Base-by-base conservation (phyloP, 2,797 vertebrate genomes). In the Chelidonichthys spinosus region DNA sequence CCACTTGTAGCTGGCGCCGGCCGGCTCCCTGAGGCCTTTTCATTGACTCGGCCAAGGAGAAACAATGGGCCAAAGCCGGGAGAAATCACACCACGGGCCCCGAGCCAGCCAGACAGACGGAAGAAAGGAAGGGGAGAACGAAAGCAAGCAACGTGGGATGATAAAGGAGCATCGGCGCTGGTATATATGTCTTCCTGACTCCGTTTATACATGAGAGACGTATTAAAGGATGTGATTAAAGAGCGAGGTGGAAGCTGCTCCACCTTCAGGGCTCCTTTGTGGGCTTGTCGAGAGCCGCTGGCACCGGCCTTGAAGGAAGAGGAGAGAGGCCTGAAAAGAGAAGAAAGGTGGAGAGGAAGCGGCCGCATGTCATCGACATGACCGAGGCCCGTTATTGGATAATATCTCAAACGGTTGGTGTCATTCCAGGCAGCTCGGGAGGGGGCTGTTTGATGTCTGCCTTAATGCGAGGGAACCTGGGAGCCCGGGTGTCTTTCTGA, bases 1-100 rank as follows among this genome's bases (percentile, higher is more conserved):
- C 77, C 84, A 78, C 88, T 89, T 82, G 89, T 90, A 76, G 80
- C 85, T 87, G 90, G 87, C 83, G 62, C 55, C 17, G 63, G 65
- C 55, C 5, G 69, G 61, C 70, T 76, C 85, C 85, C 35, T 5
- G n/a, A 74, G 88, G 62, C 53, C 69, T 75, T 78, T 81, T 82
- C 79, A 63, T 72, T 66, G 59, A 81, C 63, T 50, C 65, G 39
- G 88, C 90, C 87, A 89, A 84, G 66, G 66, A 62, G 6, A 76
- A 83, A 91, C 89, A 89, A 89, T 79, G 76, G 69, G 61, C 85
- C 86, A 84, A 66, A 84, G 70, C 78, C 35, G 52, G 76, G 62
- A 87, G 84, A 80, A 84, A 85, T 86, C 84, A 84, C 72, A 82
- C 76, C 74, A 49, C 61, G 49, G 73, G 75, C 62, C 50, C 5